Evolutionary conservation across 1,140 invertebrate species (phyloP).

Genomic region (Anthonomus grandis): DNA sequence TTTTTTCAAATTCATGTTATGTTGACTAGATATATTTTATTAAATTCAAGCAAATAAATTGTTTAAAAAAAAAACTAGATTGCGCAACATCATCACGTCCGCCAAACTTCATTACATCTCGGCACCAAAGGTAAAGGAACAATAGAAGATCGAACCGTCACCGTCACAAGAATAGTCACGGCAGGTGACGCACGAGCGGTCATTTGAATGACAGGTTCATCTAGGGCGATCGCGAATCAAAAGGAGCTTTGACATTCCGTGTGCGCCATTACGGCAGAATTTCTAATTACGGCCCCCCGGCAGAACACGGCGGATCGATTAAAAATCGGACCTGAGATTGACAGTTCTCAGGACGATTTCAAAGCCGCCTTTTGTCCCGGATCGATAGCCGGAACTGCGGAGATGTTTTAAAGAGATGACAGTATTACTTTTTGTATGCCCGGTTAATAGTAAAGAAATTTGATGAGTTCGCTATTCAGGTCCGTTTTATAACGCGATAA

Average conservation of each 20-base stretch:
- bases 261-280: conserved; percentile 25
- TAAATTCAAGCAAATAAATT: too few species aligned
- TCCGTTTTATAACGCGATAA: too few species aligned
- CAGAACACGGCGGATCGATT: conserved; percentile 20
- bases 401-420: conserved; percentile 18
- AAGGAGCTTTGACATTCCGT: conserved; percentile 21
- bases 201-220: conserved; percentile 24
- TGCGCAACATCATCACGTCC: too few species aligned
- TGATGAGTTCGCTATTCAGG: too few species aligned
- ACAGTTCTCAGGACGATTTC: conserved; percentile 24
- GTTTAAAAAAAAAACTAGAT: too few species aligned
- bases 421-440: conserved; percentile 4
- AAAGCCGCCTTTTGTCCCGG: conserved; percentile 18
- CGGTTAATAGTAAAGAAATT: too few species aligned
- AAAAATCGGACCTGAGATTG: conserved; percentile 24
- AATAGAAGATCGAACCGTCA: too few species aligned
- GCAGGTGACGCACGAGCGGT: conserved; percentile 23
- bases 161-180: conserved; percentile 14
- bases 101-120: too few species aligned
- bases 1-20: too few species aligned
- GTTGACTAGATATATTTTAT: too few species aligned
- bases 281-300: conserved; percentile 23
- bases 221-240: conserved; percentile 24
- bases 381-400: conserved; percentile 22
- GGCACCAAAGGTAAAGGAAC: too few species aligned